phyloP scores from a whole-genome alignment of 2,888 invertebrate genomes.

The Pheosia tremula region DNA sequence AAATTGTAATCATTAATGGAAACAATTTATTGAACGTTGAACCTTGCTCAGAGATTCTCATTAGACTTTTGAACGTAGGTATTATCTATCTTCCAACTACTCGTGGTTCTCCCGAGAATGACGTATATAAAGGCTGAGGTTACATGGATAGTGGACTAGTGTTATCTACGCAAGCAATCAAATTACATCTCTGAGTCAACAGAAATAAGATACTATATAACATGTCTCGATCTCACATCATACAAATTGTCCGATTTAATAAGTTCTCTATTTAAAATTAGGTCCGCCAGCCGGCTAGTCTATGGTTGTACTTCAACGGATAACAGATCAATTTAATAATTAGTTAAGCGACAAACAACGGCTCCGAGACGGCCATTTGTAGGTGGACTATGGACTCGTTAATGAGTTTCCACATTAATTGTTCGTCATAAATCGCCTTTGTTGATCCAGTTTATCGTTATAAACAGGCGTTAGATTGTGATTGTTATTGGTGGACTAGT shows the following conservation, averaged over 20 bases:
- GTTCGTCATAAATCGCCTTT: slow-evolving; percentile 31
- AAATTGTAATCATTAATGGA: neutral
- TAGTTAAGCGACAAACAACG: slow-evolving; percentile 13
- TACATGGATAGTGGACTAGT: neutral
- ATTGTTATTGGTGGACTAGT: neutral
- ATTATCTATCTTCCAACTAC: neutral
- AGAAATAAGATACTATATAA: too few species aligned
- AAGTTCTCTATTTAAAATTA: neutral
- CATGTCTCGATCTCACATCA: too few species aligned
- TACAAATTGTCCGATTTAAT: neutral
- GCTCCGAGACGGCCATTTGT: slow-evolving; percentile 20
- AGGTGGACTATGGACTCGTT: slow-evolving; percentile 32
- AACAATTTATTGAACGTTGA: neutral
- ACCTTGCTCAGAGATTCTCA: neutral
- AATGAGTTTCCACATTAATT: slow-evolving; percentile 42
- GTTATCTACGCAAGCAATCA: too few species aligned
- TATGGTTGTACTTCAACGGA: slow-evolving; percentile 3
- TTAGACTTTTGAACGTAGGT: neutral
- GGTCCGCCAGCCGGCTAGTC: neutral
- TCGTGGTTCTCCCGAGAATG: neutral
- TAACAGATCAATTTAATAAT: slow-evolving; percentile 20
- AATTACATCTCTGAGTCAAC: too few species aligned
- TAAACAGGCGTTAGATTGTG: neutral
- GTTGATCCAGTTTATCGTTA: slow-evolving; percentile 25
- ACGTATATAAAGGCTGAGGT: neutral